A percentile compares a stretch with the other conserved stretches of the same genome.
Evolutionary conservation across 2,888 invertebrate genomes (phyloP).

Genomic region (Criorhina ranunculi): DNA sequence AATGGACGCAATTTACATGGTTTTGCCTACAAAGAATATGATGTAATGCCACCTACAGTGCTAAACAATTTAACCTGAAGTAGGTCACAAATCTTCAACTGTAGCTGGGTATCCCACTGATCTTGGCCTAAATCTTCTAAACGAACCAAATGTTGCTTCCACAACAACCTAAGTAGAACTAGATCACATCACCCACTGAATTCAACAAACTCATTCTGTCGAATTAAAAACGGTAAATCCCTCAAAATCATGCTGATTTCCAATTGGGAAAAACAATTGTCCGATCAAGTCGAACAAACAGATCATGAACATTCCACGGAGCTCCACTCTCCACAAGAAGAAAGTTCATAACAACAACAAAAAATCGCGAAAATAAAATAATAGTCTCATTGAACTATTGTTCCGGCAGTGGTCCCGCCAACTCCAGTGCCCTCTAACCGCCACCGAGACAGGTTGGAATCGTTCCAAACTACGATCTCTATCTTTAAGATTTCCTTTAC

Average conservation of each 20-base stretch:
- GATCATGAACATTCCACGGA: constrained; percentile 58
- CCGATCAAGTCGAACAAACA: constrained; percentile 28
- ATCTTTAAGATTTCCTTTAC: constrained; percentile 34
- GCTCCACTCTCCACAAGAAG: constrained; percentile 33
- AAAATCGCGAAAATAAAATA: constrained; percentile 45
- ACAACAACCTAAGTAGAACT: constrained; percentile 17
- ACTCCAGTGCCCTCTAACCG: constrained; percentile 20
- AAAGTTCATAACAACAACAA: constrained; percentile 54
- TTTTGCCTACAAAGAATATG: background rate
- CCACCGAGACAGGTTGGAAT: constrained; percentile 69
- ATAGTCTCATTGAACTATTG: constrained; percentile 60
- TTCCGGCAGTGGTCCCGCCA: constrained; percentile 30
- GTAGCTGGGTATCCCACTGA: constrained; percentile 28
- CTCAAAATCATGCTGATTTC: constrained; percentile 62
- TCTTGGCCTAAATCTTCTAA: constrained; percentile 24
- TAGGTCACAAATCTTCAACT: background rate
- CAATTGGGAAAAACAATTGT: constrained; percentile 33
- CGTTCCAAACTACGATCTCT: constrained; percentile 51
- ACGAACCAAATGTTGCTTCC: background rate
- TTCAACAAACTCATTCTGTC: constrained; percentile 6
- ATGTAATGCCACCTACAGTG: background rate
- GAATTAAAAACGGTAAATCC: constrained; percentile 64
- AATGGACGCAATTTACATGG: no score
- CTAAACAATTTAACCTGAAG: background rate
- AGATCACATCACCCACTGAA: constrained; percentile 9